Base-by-base conservation (phyloP, 2,797 vertebrate genomes). In the Artibeus lituratus region DNA sequence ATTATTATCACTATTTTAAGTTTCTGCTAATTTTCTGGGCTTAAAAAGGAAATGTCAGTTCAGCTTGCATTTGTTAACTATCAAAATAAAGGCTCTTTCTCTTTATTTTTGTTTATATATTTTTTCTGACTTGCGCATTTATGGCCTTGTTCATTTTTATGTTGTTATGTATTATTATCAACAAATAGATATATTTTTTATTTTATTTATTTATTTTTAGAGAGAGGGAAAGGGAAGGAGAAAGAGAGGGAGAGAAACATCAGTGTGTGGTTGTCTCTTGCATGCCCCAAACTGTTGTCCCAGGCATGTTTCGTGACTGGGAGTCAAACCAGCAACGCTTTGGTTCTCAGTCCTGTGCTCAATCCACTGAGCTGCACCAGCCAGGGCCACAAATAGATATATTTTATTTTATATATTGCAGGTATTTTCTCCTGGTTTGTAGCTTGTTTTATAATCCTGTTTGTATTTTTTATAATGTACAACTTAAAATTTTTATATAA, bases 401-500 rank as follows among this genome's bases (percentile, higher is more conserved):
- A 59, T 59, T 76, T 90, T 91, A 84, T 39, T 86, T 85, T 89
- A 59, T 81, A 51, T 67, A 57, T 92, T 94, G 47, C 35, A 84
- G 37, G 49, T 91, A 81, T 69, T 91, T 90, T 96, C 55, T 91
- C 26, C 47, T 94, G 12, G 37, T 93, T 85, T 81, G 26, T 91
- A 77, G 21, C 44, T 92, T 89, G 37, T 82, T 93, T 90, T 94
- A 78, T 94, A 83, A 83, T 88, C 32, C 53, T 81, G 18, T 49
- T 92, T 92, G 35, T 77, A 16, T 77, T 67, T 87, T 93, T 94
- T 91, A 93, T 14, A 81, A 2, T 70, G 16, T 96, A 47, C 18
- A 72, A n/a, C 42, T 95, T 86, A 72, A 86, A 65, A 70, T 84
- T 96, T 96, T 92, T 86, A 29, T 78, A 78, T 57, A 19, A 73